phyloP scores from a whole-genome alignment of 2,113 vertebrate species.

The Limanda limanda region DNA sequence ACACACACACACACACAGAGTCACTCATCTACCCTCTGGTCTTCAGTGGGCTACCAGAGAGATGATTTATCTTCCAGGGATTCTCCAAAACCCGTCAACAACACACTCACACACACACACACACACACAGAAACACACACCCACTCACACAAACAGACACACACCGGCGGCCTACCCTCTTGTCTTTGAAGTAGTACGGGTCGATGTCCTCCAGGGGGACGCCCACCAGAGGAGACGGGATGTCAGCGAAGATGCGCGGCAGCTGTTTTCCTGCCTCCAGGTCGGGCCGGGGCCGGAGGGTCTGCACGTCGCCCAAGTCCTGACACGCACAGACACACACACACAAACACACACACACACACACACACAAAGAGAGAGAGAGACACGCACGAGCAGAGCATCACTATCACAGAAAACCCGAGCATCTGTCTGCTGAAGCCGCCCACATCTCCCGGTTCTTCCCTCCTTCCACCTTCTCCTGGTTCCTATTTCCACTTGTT shows the following conservation, averaged over 20 bases:
- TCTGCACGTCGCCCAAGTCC: slow-evolving; percentile 76
- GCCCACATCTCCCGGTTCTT: not conserved
- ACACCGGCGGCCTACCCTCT: slow-evolving; percentile 25
- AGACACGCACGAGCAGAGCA: not conserved
- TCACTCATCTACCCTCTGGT: not conserved
- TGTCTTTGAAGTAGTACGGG: slow-evolving; percentile 73
- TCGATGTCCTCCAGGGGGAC: slow-evolving; percentile 79
- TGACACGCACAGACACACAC: slow-evolving; percentile 37
- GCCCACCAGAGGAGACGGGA: slow-evolving; percentile 76
- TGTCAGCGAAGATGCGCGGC: slow-evolving; percentile 75
- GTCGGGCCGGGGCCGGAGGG: slow-evolving; percentile 61
- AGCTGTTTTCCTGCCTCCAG: slow-evolving; percentile 79
- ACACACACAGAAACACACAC: not conserved
- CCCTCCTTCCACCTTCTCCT: not conserved
- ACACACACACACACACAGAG: not conserved
- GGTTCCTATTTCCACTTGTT: not conserved
- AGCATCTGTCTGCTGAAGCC: slow-evolving; percentile 1
- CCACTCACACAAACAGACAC: not conserved
- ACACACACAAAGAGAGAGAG: not conserved
- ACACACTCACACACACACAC: not conserved
- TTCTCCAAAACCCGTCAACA: too few relatives aligned
- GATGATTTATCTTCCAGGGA: too few relatives aligned
- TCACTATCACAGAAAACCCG: not conserved
- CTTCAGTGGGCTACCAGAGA: too few relatives aligned
- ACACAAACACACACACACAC: slow-evolving; percentile 21